phyloP scores from a whole-genome alignment of 2,888 invertebrate species.

The Eurytoma adleriae region DNA sequence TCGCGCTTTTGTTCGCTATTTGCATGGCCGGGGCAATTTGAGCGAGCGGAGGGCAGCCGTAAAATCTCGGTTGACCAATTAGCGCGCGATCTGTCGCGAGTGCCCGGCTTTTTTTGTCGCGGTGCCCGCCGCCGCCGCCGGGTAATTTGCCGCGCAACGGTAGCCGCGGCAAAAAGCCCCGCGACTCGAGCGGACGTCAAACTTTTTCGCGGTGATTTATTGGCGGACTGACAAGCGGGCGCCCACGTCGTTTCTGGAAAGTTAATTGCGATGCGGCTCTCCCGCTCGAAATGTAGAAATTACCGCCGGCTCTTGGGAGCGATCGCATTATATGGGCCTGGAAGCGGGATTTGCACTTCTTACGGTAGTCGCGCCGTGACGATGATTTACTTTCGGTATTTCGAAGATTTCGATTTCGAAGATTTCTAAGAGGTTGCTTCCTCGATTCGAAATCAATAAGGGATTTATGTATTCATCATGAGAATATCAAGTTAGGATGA shows the following conservation, averaged over 20 bases:
- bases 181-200: neutral
- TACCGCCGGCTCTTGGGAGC: constrained; percentile 15
- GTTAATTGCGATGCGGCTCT: constrained; percentile 29
- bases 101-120: neutral
- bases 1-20: constrained; percentile 63
- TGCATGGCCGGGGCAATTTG: constrained; percentile 71
- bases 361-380: too few relatives aligned
- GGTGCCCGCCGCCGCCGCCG: neutral
- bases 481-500: too few relatives aligned
- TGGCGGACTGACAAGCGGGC: constrained; percentile 15
- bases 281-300: constrained; percentile 44
- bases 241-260: neutral
- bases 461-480: too few relatives aligned
- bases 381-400: too few relatives aligned
- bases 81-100: constrained; percentile 61
- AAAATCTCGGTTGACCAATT: constrained; percentile 72
- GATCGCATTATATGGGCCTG: too few relatives aligned
- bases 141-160: constrained; percentile 9
- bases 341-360: too few relatives aligned
- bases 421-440: too few relatives aligned
- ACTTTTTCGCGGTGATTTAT: constrained; percentile 46
- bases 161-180: constrained; percentile 5
- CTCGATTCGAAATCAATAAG: too few relatives aligned
- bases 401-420: too few relatives aligned
- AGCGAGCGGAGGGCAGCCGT: constrained; percentile 64